Evolutionary conservation across 2,888 invertebrate genomes (phyloP).

Genomic region (Corythucha ciliata): DNA sequence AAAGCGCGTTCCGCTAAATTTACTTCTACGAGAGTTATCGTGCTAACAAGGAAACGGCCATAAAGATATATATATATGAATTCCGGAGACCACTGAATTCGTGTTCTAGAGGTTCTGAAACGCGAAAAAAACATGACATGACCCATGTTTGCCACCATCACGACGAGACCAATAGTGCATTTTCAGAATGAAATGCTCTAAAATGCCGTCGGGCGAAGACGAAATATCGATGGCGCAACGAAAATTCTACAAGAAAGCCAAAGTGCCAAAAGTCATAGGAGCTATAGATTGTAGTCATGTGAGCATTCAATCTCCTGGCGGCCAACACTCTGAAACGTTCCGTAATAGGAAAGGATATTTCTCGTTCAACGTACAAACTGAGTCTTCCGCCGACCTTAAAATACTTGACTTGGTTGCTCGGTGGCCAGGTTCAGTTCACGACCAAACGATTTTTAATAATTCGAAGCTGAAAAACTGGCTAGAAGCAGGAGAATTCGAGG

Average conservation of each 20-base stretch:
- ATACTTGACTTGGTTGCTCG: background rate
- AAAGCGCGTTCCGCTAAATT: too few relatives aligned
- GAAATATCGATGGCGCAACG: constrained; percentile 3
- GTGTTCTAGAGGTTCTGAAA: too few relatives aligned
- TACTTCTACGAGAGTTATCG: too few relatives aligned
- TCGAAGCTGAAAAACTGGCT: background rate
- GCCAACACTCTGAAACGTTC: constrained; percentile 4
- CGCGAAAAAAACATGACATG: too few relatives aligned
- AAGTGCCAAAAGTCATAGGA: constrained; percentile 11
- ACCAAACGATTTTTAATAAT: constrained; percentile 5
- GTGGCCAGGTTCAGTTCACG: background rate
- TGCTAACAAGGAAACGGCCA: too few relatives aligned
- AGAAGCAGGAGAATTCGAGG: background rate
- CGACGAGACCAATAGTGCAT: too few relatives aligned
- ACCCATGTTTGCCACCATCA: too few relatives aligned
- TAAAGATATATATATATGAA: too few relatives aligned
- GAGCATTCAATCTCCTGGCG: constrained; percentile 17
- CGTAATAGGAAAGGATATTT: constrained; percentile 11
- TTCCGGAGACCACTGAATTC: too few relatives aligned
- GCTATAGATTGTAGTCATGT: constrained; percentile 16
- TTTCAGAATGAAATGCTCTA: too few relatives aligned
- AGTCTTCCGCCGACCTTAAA: background rate
- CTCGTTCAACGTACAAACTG: constrained; percentile 4
- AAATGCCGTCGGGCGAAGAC: constrained; percentile 1
- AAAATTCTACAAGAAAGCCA: background rate